Base-by-base conservation (phyloP, 2,797 vertebrate species). In the Rachycentron canadum region DNA sequence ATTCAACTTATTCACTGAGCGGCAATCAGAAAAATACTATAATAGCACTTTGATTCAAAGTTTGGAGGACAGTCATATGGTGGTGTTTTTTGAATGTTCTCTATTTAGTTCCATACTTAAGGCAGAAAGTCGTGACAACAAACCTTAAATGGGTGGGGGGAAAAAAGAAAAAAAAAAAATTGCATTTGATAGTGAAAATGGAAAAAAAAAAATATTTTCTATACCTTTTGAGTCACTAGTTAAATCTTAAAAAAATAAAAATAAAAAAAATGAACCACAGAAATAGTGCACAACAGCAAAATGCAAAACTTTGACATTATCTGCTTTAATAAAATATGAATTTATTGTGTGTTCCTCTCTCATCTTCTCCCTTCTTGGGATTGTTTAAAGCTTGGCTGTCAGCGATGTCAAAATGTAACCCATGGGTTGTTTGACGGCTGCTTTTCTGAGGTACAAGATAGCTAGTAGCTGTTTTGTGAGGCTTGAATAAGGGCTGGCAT, bases 41-140 rank as follows among this genome's bases (percentile, higher is more conserved):
- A 85, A 81, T 85, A 71, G 47, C 28, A 65, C 65, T 80, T 82
- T 85, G 73, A 83, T 90, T 71, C 60, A 79, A 86, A 76, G 73
- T 86, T 82, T 77, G 71, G 41, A 73, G 65, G 61, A 73, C 34
- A 56, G 25, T 0, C 2, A 62, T 58, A 63, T 68, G 17, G 59
- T 34, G 40, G 7, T 5, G 1, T 5, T 74, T 79, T 79, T 21
- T 82, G 60, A 83, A 32, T 19, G 7, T 62, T 71, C 38, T 68
- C 23, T 66, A 66, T 78, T 89, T 81, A 72, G 57, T 75, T 78
- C 66, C 45, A 36, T 66, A 41, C 78, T 72, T 68, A 55, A 67
- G 66, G 55, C 19, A 28, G 28, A 67, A 81, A 55, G 1, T 30
- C 21, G 58, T 34, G 23, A 71, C 28, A 83, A 64, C 45, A 72